Conservation (phyloP, 2,797 vertebrate species). For the Melanotaenia pygmaea region DNA sequence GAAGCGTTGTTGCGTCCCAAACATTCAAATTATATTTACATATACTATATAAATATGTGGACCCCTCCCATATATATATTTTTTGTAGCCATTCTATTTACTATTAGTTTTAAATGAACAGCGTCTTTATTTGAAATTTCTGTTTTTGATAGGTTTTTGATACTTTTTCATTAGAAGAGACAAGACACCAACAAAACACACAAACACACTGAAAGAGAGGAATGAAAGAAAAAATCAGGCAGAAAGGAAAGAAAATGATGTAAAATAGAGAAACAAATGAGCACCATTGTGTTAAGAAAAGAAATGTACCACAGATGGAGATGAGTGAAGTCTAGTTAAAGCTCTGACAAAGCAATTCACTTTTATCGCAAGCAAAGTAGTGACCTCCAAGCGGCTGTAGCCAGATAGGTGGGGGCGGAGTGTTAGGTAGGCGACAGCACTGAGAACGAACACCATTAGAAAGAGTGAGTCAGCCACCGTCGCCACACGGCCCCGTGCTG, state of each 20-base stretch:
- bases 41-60: conserved; percentile 10
- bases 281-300: conserved; percentile 65
- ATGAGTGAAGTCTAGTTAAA: conserved; percentile 64
- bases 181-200: conserved; percentile 65
- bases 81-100: conserved; percentile 72
- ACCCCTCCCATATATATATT: conserved; percentile 32
- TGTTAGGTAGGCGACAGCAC: conserved; percentile 52
- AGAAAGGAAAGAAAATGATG: conserved; percentile 31
- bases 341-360: conserved; percentile 71
- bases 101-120: conserved; percentile 74
- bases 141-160: conserved; percentile 68
- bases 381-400: conserved; percentile 52
- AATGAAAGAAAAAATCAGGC: not conserved
- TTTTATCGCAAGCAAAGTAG: conserved; percentile 65
- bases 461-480: conserved; percentile 70
- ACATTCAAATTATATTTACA: conserved; percentile 42
- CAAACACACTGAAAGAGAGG: conserved; percentile 63
- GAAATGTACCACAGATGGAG: conserved; percentile 48
- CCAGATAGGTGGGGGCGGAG: conserved; percentile 51
- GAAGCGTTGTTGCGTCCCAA: conserved; percentile 44
- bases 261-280: conserved; percentile 58
- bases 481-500: conserved; percentile 59
- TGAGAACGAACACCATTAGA: conserved; percentile 67
- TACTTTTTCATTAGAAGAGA: conserved; percentile 68
- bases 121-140: conserved; percentile 59